phyloP scores from a whole-genome alignment of 1,140 invertebrate genomes.

The Aphaenogaster floridana region DNA sequence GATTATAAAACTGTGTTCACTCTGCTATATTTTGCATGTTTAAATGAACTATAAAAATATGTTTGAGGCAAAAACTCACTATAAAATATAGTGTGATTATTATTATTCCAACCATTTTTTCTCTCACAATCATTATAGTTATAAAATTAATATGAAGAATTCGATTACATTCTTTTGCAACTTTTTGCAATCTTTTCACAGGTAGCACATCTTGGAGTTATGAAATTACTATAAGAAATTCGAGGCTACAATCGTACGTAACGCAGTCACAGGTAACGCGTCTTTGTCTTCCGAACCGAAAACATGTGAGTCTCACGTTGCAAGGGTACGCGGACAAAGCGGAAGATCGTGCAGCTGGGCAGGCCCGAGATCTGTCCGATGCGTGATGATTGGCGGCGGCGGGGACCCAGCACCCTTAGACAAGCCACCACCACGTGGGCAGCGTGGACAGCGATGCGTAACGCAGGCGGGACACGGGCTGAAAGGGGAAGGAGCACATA shows the following conservation, averaged over 20 bases:
- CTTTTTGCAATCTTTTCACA: neutral
- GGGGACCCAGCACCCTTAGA: constrained; percentile 48
- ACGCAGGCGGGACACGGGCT: neutral
- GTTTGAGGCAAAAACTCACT: too few relatives aligned
- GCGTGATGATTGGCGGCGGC: neutral
- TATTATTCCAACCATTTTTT: too few relatives aligned
- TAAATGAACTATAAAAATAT: too few relatives aligned
- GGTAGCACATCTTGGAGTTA: too few relatives aligned
- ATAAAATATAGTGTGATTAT: too few relatives aligned
- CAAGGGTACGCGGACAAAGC: too few relatives aligned
- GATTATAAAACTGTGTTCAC: too few relatives aligned
- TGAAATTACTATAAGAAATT: too few relatives aligned
- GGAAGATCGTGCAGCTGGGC: neutral
- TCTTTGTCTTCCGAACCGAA: neutral
- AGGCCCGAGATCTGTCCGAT: neutral
- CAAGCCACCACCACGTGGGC: neutral
- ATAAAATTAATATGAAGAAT: neutral
- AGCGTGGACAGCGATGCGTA: neutral
- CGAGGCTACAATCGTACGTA: too few relatives aligned
- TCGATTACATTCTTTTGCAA: neutral
- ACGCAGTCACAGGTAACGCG: neutral
- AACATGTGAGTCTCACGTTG: neutral
- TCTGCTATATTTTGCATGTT: too few relatives aligned
- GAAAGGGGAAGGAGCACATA: constrained; percentile 4
- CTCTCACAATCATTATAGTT: neutral